phyloP scores from a whole-genome alignment of 2,113 vertebrate species.

The Panthera uncia region DNA sequence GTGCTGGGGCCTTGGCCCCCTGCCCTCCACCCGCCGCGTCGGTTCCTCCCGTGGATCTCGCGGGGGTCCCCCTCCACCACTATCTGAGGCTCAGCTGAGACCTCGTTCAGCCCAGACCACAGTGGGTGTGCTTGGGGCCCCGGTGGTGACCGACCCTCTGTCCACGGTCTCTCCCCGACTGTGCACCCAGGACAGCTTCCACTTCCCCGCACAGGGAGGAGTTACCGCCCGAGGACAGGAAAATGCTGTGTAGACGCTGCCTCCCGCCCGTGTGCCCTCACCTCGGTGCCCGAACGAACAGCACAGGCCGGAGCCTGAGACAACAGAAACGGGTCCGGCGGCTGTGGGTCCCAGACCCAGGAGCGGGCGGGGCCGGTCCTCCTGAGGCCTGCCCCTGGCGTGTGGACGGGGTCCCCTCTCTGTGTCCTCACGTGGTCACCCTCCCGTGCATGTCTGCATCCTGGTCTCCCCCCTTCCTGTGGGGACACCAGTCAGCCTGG shows the following conservation, averaged over 20 bases:
- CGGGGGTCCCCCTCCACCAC: not conserved
- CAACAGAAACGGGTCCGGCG: too few relatives aligned
- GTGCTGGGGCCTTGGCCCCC: not conserved
- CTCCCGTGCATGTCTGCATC: accelerated
- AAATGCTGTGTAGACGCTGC: not conserved
- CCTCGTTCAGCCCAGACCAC: not conserved
- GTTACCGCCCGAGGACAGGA: not conserved
- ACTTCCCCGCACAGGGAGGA: not conserved
- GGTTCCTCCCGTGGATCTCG: not conserved
- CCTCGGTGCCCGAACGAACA: too few relatives aligned
- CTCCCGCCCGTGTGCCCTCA: not conserved
- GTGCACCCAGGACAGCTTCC: not conserved
- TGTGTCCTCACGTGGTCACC: not conserved
- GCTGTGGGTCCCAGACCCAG: not conserved
- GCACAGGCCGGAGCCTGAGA: too few relatives aligned
- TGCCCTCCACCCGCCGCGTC: not conserved
- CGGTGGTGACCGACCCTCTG: not conserved
- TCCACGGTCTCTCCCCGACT: not conserved
- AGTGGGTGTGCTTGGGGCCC: not conserved
- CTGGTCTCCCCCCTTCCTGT: not conserved
- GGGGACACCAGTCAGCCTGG: not conserved
- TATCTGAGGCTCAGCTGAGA: not conserved
- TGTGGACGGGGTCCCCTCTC: not conserved
- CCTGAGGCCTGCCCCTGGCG: not conserved
- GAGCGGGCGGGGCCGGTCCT: accelerated